phyloP scores from a whole-genome alignment of 2,113 vertebrate genomes.

The Equus quagga region DNA sequence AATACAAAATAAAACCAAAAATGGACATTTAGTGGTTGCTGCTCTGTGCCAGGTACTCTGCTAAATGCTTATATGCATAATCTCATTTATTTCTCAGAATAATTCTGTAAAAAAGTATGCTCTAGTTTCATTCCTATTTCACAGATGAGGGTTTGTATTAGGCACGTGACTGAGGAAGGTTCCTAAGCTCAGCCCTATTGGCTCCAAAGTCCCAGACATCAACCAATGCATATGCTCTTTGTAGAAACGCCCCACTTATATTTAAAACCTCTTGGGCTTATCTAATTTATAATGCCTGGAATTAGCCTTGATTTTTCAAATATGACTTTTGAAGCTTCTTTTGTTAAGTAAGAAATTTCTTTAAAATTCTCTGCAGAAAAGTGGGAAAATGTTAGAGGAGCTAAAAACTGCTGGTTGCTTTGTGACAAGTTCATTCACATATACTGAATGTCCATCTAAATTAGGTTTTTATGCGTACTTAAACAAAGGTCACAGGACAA shows the following conservation, averaged over 20 bases:
- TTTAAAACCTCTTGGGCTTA: neutral
- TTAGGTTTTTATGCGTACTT: neutral
- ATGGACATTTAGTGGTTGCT: neutral
- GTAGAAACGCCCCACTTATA: neutral
- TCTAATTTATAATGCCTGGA: neutral
- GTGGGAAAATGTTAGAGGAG: neutral
- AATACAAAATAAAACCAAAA: neutral
- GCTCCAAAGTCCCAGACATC: neutral
- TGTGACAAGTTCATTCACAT: neutral
- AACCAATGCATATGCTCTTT: neutral
- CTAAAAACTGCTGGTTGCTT: neutral
- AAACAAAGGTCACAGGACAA: constrained; percentile 44
- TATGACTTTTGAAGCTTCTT: neutral
- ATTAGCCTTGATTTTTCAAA: constrained; percentile 26
- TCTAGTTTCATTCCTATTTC: neutral
- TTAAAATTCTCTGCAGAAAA: constrained; percentile 42
- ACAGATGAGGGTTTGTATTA: neutral
- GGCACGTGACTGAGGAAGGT: neutral
- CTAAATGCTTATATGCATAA: neutral
- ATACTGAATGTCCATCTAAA: neutral
- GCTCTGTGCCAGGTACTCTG: neutral
- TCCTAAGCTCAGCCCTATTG: neutral
- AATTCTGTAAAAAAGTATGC: neutral
- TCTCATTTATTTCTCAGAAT: neutral
- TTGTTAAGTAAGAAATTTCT: constrained; percentile 23